These are phyloP conservation scores for Zaprionus lachaisei DNA, from an alignment of 1,140 invertebrate genomes.

Conservation along the genomic window DNA sequence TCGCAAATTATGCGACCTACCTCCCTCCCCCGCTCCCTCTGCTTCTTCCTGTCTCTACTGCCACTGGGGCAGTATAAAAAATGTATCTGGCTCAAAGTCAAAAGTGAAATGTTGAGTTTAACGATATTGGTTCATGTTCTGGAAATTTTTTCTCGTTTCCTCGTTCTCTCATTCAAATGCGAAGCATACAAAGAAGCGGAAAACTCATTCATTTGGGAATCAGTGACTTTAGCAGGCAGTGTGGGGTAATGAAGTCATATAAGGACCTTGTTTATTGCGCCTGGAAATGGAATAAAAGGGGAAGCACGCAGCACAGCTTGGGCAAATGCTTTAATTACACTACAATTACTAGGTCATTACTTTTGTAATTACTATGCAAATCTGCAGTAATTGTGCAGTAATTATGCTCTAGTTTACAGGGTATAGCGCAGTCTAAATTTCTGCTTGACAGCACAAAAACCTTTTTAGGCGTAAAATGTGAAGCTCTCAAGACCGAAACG, in stretches of 20 bases:
- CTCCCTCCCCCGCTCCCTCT: neutral
- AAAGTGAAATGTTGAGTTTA: slow-evolving; percentile 62
- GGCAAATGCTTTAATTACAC: slow-evolving; percentile 1
- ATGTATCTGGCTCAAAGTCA: slow-evolving; percentile 52
- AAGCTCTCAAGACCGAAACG: neutral
- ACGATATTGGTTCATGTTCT: slow-evolving; percentile 42
- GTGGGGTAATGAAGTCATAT: slow-evolving; percentile 1
- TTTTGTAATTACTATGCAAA: neutral
- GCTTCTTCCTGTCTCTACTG: too few relatives aligned
- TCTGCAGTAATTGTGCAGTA: neutral
- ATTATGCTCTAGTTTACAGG: slow-evolving; percentile 7
- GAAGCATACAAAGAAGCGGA: neutral
- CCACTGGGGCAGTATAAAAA: slow-evolving; percentile 5
- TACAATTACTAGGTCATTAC: neutral
- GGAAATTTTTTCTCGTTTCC: slow-evolving; percentile 13
- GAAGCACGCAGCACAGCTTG: neutral
- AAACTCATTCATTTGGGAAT: neutral
- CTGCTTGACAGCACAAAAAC: neutral
- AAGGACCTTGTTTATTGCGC: slow-evolving; percentile 3
- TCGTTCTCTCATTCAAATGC: slow-evolving; percentile 11
- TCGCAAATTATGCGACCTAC: slow-evolving; percentile 29
- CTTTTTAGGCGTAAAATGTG: slow-evolving; percentile 26
- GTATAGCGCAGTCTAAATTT: neutral
- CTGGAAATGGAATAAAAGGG: neutral
- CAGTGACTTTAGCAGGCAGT: neutral